Conservation (phyloP, 1,140 invertebrate genomes). For the Trissolcus basalis region DNA sequence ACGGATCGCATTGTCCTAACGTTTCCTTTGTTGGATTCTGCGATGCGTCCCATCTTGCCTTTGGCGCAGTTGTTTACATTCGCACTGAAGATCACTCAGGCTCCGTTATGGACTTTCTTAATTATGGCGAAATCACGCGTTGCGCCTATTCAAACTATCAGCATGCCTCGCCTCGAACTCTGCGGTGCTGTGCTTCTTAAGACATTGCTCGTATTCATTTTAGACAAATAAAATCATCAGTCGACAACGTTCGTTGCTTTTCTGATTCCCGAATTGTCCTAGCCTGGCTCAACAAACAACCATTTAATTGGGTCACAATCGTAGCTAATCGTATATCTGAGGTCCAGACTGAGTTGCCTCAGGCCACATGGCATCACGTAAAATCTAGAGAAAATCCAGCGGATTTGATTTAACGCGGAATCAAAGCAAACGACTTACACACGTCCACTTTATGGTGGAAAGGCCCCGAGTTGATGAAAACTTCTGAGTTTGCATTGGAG, state of each 20-base stretch:
- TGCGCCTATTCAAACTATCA: neutral
- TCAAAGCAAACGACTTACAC: neutral
- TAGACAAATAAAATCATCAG: neutral
- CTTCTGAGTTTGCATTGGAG: neutral
- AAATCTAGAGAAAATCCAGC: constrained; percentile 15
- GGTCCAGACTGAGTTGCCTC: constrained; percentile 6
- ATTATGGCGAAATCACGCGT: constrained; percentile 10
- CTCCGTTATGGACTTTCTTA: neutral
- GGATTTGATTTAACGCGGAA: constrained; percentile 20
- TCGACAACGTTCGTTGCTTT: neutral
- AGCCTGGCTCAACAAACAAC: constrained; percentile 1
- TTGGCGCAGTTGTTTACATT: neutral
- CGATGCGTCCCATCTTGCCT: neutral
- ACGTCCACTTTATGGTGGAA: neutral
- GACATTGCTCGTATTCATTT: neutral
- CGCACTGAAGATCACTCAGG: neutral
- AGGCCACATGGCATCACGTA: constrained; percentile 9
- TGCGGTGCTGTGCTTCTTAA: neutral
- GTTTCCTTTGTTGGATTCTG: neutral
- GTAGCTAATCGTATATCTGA: constrained; percentile 14
- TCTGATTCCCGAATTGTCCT: constrained; percentile 4
- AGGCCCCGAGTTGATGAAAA: neutral
- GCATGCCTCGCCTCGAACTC: constrained; percentile 1
- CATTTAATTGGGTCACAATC: constrained; percentile 4
- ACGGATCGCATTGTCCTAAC: neutral